A percentile compares a stretch with the other conserved stretches of the same genome.
These are phyloP conservation scores for Lutjanus argentimaculatus DNA, from an alignment of 2,797 vertebrate species.

Conservation along the genomic window DNA sequence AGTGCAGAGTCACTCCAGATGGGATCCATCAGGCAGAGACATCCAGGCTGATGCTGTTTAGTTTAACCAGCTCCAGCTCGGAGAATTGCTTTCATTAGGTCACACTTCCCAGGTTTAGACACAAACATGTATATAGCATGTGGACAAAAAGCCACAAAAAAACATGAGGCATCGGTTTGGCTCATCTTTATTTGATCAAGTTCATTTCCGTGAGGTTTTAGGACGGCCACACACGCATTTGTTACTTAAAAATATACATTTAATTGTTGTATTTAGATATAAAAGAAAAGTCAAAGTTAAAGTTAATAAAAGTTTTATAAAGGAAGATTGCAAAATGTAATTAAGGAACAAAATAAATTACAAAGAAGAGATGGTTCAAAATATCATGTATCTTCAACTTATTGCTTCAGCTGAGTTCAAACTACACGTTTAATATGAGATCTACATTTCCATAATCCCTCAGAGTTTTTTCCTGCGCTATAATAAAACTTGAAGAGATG, in stretches of 20 bases:
- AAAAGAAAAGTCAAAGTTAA: background rate
- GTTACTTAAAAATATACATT: background rate
- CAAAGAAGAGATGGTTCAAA: slow-evolving; percentile 23
- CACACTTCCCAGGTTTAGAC: slow-evolving; percentile 19
- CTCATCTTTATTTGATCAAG: slow-evolving; percentile 13
- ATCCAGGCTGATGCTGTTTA: slow-evolving; percentile 53
- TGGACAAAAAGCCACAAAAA: background rate
- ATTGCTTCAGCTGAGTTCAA: slow-evolving; percentile 20
- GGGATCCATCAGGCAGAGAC: slow-evolving; percentile 53
- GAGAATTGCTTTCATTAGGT: slow-evolving; percentile 37
- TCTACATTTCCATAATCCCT: slow-evolving; percentile 59
- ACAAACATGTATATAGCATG: slow-evolving; percentile 1
- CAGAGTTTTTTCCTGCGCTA: slow-evolving; percentile 21
- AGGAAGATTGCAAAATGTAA: background rate
- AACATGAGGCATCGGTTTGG: background rate
- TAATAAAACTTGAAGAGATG: slow-evolving; percentile 40
- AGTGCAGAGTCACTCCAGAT: slow-evolving; percentile 68
- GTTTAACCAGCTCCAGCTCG: slow-evolving; percentile 55
- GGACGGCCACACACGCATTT: background rate
- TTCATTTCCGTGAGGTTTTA: slow-evolving; percentile 9
- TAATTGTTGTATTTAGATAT: background rate
- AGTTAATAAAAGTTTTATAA: slow-evolving; percentile 15
- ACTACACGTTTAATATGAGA: slow-evolving; percentile 37
- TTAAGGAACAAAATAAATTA: slow-evolving; percentile 1
- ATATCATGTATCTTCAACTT: slow-evolving; percentile 16